Conservation (phyloP, 2,888 invertebrate genomes). For the Zhengitettix transpicula region DNA sequence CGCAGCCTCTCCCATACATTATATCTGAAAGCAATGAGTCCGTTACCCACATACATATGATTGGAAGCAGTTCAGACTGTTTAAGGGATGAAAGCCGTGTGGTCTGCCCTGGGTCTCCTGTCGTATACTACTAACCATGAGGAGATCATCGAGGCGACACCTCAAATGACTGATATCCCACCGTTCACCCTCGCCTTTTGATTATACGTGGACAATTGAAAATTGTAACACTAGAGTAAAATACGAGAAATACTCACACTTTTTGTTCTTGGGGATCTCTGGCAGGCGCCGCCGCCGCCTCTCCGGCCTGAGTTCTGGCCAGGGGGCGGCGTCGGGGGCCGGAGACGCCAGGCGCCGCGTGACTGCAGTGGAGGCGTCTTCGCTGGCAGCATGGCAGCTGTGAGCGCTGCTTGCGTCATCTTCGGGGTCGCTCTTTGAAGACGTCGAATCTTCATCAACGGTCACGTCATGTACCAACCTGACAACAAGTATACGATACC, state of each 20-base stretch:
- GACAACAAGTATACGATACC: not conserved
- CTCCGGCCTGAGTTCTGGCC: not conserved
- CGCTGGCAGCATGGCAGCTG: not conserved
- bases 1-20: too few relatives aligned
- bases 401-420: not conserved
- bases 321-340: not conserved
- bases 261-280: not conserved
- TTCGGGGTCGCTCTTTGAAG: not conserved
- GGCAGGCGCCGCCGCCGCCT: not conserved
- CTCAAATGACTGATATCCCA: too few relatives aligned
- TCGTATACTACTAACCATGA: too few relatives aligned
- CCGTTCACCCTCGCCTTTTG: too few relatives aligned
- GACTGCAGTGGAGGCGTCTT: not conserved
- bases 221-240: too few relatives aligned
- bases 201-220: too few relatives aligned
- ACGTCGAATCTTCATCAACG: not conserved
- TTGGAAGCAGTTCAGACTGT: too few relatives aligned
- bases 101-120: too few relatives aligned
- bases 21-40: too few relatives aligned
- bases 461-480: not conserved
- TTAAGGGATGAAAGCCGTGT: too few relatives aligned
- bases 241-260: not conserved
- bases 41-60: too few relatives aligned
- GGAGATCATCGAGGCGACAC: too few relatives aligned
- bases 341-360: not conserved